Conservation (phyloP, 1,140 invertebrate genomes). For the Zaprionus ornatus region DNA sequence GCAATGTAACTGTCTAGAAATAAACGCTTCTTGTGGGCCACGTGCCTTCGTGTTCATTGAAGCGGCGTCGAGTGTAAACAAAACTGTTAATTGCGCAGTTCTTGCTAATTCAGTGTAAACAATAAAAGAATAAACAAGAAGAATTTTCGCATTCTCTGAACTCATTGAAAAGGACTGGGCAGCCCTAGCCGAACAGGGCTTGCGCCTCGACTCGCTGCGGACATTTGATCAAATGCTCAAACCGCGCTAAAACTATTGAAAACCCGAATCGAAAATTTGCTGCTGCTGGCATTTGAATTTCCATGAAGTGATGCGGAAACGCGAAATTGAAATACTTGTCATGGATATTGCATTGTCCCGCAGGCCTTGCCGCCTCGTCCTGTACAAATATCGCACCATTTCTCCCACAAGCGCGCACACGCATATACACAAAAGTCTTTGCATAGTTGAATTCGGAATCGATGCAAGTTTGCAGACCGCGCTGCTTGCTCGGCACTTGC, state of each 20-base stretch:
- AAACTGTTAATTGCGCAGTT: slow-evolving; percentile 39
- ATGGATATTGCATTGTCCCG: slow-evolving; percentile 46
- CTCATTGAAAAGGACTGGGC: neutral
- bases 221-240: neutral
- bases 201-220: neutral
- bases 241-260: slow-evolving; percentile 36
- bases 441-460: slow-evolving; percentile 7
- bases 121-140: slow-evolving; percentile 39
- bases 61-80: slow-evolving; percentile 30
- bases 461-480: slow-evolving; percentile 21
- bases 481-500: neutral
- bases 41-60: slow-evolving; percentile 19
- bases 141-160: neutral
- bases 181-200: neutral
- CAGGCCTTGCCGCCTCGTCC: slow-evolving; percentile 11
- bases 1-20: slow-evolving; percentile 25
- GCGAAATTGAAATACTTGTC: slow-evolving; percentile 62
- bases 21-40: slow-evolving; percentile 26
- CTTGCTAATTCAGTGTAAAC: slow-evolving; percentile 40
- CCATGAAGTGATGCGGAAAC: slow-evolving; percentile 52
- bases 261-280: slow-evolving; percentile 11
- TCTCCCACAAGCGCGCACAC: neutral
- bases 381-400: slow-evolving; percentile 5
- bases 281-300: slow-evolving; percentile 58
- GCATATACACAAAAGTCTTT: slow-evolving; percentile 3